Conservation (phyloP, 2,888 invertebrate species). For the Drosophila prostipennis region DNA sequence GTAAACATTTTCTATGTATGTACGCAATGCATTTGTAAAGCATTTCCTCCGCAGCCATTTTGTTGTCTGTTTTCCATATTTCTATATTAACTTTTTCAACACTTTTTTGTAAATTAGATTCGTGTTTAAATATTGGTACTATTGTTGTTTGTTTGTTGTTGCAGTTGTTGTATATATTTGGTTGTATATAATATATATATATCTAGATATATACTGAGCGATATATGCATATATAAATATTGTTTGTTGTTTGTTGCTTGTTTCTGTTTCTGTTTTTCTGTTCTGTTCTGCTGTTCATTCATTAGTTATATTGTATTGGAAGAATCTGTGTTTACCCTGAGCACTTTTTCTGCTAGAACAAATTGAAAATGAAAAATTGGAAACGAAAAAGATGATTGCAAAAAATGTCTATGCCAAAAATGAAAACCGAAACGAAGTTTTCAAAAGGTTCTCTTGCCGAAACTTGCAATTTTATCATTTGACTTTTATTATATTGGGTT, state of each 20-base stretch:
- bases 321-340: constrained; percentile 85
- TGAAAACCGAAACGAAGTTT: constrained; percentile 59
- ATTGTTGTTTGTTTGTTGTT: constrained; percentile 61
- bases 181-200: constrained; percentile 42
- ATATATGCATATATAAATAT: constrained; percentile 67
- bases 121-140: constrained; percentile 66
- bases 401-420: constrained; percentile 45
- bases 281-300: constrained; percentile 45
- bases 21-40: constrained; percentile 29
- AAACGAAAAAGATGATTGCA: constrained; percentile 21
- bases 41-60: constrained; percentile 35
- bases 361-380: constrained; percentile 37
- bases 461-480: constrained; percentile 64
- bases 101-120: constrained; percentile 47
- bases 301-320: constrained; percentile 81
- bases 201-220: constrained; percentile 31
- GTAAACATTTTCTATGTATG: constrained; percentile 46
- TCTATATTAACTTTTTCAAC: constrained; percentile 47
- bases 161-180: constrained; percentile 41
- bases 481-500: constrained; percentile 48
- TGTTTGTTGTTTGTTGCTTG: constrained; percentile 50
- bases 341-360: constrained; percentile 81
- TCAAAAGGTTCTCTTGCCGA: constrained; percentile 56
- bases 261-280: constrained; percentile 46
- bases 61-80: constrained; percentile 38